Evolutionary conservation across 2,797 vertebrate species (phyloP).

Genomic region (Hephaestus fuliginosus): DNA sequence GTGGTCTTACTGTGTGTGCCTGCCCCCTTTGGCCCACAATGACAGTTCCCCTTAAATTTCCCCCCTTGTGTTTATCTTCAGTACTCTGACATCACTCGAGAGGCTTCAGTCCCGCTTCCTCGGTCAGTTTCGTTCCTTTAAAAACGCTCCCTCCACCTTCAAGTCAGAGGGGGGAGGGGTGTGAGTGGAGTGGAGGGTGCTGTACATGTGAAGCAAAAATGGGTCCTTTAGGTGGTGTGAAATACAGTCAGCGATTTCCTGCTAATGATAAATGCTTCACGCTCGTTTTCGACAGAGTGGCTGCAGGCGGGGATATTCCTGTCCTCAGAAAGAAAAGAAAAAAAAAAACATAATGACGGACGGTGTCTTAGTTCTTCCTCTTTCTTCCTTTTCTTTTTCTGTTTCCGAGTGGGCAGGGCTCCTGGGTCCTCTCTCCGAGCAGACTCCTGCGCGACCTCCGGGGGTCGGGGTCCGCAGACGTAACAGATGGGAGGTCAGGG

Average conservation of each 20-base stretch:
- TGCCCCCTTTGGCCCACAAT: constrained; percentile 41
- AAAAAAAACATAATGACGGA: constrained; percentile 22
- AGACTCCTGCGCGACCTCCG: constrained; percentile 64
- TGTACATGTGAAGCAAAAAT: constrained; percentile 63
- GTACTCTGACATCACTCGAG: constrained; percentile 57
- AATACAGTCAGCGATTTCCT: constrained; percentile 58
- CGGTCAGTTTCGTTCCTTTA: constrained; percentile 57
- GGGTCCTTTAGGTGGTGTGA: constrained; percentile 52
- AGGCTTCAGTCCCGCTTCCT: constrained; percentile 66
- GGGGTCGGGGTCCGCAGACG: constrained; percentile 56
- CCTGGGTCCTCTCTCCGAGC: constrained; percentile 66
- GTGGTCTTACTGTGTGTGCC: constrained; percentile 57
- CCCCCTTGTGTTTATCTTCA: constrained; percentile 63
- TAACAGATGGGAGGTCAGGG: constrained; percentile 66
- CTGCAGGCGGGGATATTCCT: constrained; percentile 62
- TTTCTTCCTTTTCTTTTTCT: constrained; percentile 37
- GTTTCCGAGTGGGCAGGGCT: constrained; percentile 55
- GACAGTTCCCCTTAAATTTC: constrained; percentile 49
- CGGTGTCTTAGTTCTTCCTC: constrained; percentile 41
- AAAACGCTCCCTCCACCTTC: constrained; percentile 48
- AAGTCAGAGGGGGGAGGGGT: constrained; percentile 37
- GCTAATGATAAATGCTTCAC: constrained; percentile 50
- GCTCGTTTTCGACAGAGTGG: constrained; percentile 52
- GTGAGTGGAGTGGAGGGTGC: constrained; percentile 36
- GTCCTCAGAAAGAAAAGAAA: constrained; percentile 48